These are phyloP conservation scores for Cerceris ruficornis DNA, from an alignment of 2,888 invertebrate species.

Conservation along the genomic window DNA sequence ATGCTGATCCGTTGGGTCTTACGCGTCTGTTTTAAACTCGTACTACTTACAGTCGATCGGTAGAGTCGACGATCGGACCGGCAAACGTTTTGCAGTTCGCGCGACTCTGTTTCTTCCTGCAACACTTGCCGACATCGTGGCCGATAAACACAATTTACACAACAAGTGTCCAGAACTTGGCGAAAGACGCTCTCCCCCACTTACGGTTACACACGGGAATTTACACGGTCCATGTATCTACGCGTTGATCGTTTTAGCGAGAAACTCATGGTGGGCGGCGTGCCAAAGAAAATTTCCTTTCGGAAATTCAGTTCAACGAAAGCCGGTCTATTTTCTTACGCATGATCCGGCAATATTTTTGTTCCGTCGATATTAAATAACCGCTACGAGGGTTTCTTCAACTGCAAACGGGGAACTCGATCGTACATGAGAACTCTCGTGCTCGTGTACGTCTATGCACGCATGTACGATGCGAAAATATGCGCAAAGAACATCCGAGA, in stretches of 20 bases:
- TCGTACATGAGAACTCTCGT: neutral
- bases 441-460: neutral
- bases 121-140: no score
- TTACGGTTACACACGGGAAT: neutral
- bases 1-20: constrained; percentile 2
- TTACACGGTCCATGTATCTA: neutral
- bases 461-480: neutral
- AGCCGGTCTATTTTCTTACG: constrained; percentile 26
- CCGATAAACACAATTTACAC: neutral
- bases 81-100: neutral
- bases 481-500: neutral
- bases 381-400: neutral
- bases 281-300: constrained; percentile 34
- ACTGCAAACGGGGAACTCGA: no score
- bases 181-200: neutral
- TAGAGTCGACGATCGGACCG: neutral
- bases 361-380: constrained; percentile 15
- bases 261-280: constrained; percentile 27
- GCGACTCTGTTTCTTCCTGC: no score
- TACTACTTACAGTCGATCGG: constrained; percentile 1
- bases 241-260: constrained; percentile 18
- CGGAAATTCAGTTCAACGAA: constrained; percentile 30
- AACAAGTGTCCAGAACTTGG: constrained; percentile 33
- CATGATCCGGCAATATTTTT: neutral
- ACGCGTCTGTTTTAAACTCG: constrained; percentile 11